Evolutionary conservation across 2,888 invertebrate genomes (phyloP).

Genomic region (Aspidiotus rigidus): DNA sequence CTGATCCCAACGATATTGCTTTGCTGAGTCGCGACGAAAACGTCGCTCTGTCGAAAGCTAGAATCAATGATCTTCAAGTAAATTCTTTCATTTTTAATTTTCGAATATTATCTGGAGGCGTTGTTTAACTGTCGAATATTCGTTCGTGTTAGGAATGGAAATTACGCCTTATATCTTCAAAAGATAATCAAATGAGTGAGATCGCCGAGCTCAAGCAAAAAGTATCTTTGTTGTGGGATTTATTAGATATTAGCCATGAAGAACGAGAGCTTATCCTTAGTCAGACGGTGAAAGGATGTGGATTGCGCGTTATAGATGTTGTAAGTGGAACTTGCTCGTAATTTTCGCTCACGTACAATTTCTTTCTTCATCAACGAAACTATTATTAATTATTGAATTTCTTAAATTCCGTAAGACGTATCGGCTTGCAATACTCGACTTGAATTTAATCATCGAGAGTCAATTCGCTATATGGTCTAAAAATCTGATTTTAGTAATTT

Average conservation of each 20-base stretch:
- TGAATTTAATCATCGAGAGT: too few species aligned
- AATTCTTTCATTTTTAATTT: not conserved
- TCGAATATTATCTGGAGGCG: too few species aligned
- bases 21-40: slow-evolving; percentile 13
- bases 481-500: too few species aligned
- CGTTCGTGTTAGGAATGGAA: slow-evolving; percentile 29
- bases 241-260: slow-evolving; percentile 40
- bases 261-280: slow-evolving; percentile 54
- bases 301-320: slow-evolving; percentile 49
- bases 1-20: slow-evolving; percentile 14
- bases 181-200: slow-evolving; percentile 27
- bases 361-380: not conserved
- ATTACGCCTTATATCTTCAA: slow-evolving; percentile 27
- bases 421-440: too few species aligned
- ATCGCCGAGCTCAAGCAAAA: slow-evolving; percentile 30
- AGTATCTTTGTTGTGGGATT: slow-evolving; percentile 33
- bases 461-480: too few species aligned
- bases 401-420: too few species aligned
- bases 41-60: slow-evolving; percentile 31
- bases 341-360: too few species aligned
- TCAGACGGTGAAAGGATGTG: slow-evolving; percentile 53
- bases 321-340: slow-evolving; percentile 39
- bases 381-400: not conserved
- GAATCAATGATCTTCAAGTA: slow-evolving; percentile 34
- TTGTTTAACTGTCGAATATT: not conserved